Evolutionary conservation across 1,140 invertebrate species (phyloP).

Genomic region (Brevipalpus yothersi): DNA sequence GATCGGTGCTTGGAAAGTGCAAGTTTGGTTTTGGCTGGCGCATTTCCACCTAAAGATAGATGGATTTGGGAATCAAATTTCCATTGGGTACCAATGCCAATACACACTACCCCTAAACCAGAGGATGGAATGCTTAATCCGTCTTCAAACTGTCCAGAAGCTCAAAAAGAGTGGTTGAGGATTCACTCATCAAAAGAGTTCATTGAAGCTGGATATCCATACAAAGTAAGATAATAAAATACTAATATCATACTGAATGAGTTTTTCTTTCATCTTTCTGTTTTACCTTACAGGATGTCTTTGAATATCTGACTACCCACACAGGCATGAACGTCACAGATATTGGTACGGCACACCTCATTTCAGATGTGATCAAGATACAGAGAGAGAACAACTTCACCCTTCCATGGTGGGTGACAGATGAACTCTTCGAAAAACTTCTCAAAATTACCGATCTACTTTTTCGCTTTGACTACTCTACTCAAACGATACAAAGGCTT

Average conservation of each 20-base stretch:
- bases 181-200: neutral
- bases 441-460: conserved; percentile 3
- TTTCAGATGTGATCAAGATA: conserved; percentile 5
- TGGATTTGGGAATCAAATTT: conserved; percentile 9
- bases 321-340: conserved; percentile 2
- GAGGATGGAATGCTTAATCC: conserved; percentile 5
- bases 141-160: neutral
- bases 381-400: conserved; percentile 1
- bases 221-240: neutral
- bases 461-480: conserved; percentile 3
- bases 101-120: conserved; percentile 5
- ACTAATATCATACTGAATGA: neutral
- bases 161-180: neutral
- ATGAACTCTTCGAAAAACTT: neutral
- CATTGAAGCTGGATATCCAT: neutral
- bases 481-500: conserved; percentile 3
- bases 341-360: conserved; percentile 1
- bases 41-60: conserved; percentile 5
- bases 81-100: conserved; percentile 7
- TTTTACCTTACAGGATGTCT: neutral
- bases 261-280: neutral
- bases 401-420: conserved; percentile 3
- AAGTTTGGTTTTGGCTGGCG: conserved; percentile 3
- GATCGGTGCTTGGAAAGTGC: conserved; percentile 5
- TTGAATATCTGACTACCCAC: conserved; percentile 3